Evolutionary conservation across 2,113 vertebrate species (phyloP).

Genomic region (Triplophysa rosa): DNA sequence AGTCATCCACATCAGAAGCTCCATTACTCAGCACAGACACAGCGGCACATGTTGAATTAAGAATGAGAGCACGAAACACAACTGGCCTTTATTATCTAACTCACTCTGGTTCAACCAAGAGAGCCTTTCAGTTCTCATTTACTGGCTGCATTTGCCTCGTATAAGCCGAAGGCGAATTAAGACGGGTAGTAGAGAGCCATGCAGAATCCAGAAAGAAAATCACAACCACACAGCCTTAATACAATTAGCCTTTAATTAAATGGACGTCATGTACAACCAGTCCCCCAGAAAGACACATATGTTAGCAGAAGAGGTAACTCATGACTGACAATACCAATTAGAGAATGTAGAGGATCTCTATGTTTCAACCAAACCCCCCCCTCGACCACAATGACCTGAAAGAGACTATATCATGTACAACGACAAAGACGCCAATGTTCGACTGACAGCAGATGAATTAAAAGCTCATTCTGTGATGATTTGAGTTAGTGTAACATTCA

Average conservation of each 20-base stretch:
- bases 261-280: not conserved
- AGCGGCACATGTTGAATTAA: conserved; percentile 28
- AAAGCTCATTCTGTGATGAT: not conserved
- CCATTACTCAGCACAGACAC: conserved; percentile 30
- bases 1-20: conserved; percentile 30
- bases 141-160: not conserved
- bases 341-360: not conserved
- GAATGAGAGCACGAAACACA: conserved; percentile 14
- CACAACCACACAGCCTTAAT: not conserved
- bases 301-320: not conserved
- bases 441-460: not conserved
- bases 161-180: no score
- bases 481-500: not conserved
- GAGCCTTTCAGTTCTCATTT: not conserved
- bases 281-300: not conserved
- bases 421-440: not conserved
- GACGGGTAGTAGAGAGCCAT: not conserved
- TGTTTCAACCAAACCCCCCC: not conserved
- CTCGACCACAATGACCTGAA: not conserved
- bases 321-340: not conserved
- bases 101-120: not conserved
- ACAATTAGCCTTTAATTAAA: not conserved
- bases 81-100: conserved; percentile 2
- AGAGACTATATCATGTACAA: not conserved
- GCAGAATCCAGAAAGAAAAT: not conserved